Evolutionary conservation across 2,888 invertebrate species (phyloP), one percentile per base, ranked within the genome.

Genomic region (Cinara cedri): DNA sequence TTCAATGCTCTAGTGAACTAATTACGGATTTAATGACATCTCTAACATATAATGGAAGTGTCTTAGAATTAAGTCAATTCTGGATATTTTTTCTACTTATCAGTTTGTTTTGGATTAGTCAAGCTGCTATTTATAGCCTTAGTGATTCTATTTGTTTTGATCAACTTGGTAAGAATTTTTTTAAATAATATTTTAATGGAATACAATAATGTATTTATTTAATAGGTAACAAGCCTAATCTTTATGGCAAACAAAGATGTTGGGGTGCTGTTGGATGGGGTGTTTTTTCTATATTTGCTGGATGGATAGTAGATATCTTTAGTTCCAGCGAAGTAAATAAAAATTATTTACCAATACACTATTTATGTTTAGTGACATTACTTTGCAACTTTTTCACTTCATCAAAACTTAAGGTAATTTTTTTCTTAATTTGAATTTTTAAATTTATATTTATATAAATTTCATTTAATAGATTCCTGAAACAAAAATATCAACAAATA

Each of bases 401-500:
- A 34, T 34, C 34, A 3, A 34, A 34, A 34, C 34, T 34, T 4
- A 34, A 34, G 34, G 34, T 34, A 34, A 34, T 34, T 34, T 34
- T 34, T 34, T 34, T 34, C 34, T 34, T 3, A 1, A 62, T 26
- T 34, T 13, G 26, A 11, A 34, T 21, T 34, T 26, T 13, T 14
- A n/a, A n/a, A 24, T 13, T 55, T 11, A 55, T 44, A 49, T 49
- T n/a, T 60, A 54, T 54, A 21, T 63, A 11, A 2, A 26, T 34
- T 72, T 62, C 0, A 44, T 44, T n/a, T 55, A 14, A 24, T 44
- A 78, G 78, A 49, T 78, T 16, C 60, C 68, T n/a, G 78, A 91
- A 83, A 89, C 89, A 8, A 89, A 89, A 83, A 87, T 90, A 84
- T 91, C 92, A 0, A 84, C 89, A 19, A 92, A 88, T 83, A 92